phyloP scores from a whole-genome alignment of 2,888 invertebrate genomes.

The Drosophila mettleri region DNA sequence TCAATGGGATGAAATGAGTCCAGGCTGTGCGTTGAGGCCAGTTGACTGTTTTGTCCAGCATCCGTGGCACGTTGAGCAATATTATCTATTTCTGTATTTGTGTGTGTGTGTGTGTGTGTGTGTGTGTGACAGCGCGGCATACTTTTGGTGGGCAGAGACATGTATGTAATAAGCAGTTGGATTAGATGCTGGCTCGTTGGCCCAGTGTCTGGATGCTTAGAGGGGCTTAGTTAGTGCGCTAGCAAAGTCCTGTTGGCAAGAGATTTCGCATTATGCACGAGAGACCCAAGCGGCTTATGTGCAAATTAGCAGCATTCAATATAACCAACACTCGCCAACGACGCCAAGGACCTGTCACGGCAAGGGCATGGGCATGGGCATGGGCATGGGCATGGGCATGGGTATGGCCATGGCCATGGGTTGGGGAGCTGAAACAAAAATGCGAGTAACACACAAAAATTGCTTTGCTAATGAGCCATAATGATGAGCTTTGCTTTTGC shows the following conservation, averaged over 20 bases:
- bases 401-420: too few relatives aligned
- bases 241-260: constrained; percentile 59
- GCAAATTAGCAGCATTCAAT: constrained; percentile 81
- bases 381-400: neutral
- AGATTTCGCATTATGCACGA: constrained; percentile 66
- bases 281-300: constrained; percentile 71
- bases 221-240: constrained; percentile 56
- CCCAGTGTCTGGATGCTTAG: constrained; percentile 43
- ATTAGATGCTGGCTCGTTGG: constrained; percentile 48
- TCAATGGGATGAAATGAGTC: constrained; percentile 59
- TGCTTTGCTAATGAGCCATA: constrained; percentile 81
- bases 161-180: constrained; percentile 72
- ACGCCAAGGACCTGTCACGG: constrained; percentile 16
- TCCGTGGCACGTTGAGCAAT: constrained; percentile 28
- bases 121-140: constrained; percentile 20
- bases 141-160: constrained; percentile 43
- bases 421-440: constrained; percentile 7
- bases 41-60: constrained; percentile 11
- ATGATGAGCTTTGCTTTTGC: constrained; percentile 72
- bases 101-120: neutral
- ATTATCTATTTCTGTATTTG: constrained; percentile 37
- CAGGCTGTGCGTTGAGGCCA: constrained; percentile 22
- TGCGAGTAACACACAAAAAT: constrained; percentile 65
- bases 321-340: constrained; percentile 53
- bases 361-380: neutral